Evolutionary conservation across 2,113 vertebrate species (phyloP), one percentile per base, ranked within the genome.

Genomic region (Oryzias celebensis): DNA sequence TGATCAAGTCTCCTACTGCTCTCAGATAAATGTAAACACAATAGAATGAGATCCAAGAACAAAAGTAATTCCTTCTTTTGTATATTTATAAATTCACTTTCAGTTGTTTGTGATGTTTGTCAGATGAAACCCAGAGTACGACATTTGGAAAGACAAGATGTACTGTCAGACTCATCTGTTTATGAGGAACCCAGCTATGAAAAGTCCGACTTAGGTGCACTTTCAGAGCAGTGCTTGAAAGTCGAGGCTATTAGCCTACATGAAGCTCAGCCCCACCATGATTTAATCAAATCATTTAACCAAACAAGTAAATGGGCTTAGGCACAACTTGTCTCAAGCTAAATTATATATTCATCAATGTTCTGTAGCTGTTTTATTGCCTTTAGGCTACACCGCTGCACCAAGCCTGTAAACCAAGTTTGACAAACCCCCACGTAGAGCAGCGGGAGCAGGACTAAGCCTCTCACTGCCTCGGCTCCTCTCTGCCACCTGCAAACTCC

Each of bases 271-370:
- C 3, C 28, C 43, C 70, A 74, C 58, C 59, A 24, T 57, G 45
- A 31, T 22, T 72, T 28, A 47, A 36, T 52, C 65, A 81, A 36
- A 50, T 77, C 54, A 66, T 75, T 75, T 73, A 77, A 63, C 50
- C 48, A 73, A 81, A 70, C 60, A 67, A 67, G 22, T 42, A 22
- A 52, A 75, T 50, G 56, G 72, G 59, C 75, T 80, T 51, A 64
- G 77, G 55, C 61, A 56, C 56, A 17, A 42, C 28, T 24, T 68
- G 53, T 76, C 28, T 31, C 62, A 64, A 72, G 69, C 59, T 71
- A 59, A 78, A 80, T 80, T 69, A 77, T 65, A 74, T 58, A 78
- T 83, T 81, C 71, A 76, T 81, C 64, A 68, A 51, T 49, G 62
- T 71, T 81, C 68, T 78, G 64, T 59, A 58, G 62, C 47, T 51